These are phyloP conservation scores for Macrotus californicus DNA, from an alignment of 2,113 vertebrate genomes.

Conservation along the genomic window DNA sequence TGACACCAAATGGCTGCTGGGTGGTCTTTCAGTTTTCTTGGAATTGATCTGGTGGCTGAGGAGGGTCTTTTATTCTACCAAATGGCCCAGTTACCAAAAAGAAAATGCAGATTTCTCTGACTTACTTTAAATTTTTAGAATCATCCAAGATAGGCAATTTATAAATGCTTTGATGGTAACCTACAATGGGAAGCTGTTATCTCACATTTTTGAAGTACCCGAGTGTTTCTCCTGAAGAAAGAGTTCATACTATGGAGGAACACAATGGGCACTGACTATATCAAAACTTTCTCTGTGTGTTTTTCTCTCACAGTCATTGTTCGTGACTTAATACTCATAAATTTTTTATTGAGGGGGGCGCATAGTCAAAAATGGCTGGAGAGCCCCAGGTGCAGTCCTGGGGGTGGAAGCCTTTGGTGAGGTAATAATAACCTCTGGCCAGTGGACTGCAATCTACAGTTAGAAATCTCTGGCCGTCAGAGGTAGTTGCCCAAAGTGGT, in stretches of 20 bases:
- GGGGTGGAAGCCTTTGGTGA: neutral
- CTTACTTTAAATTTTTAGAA: neutral
- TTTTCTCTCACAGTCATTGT: neutral
- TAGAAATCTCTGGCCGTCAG: neutral
- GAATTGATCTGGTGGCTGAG: slow-evolving; percentile 3
- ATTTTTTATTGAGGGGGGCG: neutral
- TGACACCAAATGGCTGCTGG: neutral
- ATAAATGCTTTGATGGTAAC: slow-evolving; percentile 32
- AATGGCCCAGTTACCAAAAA: neutral
- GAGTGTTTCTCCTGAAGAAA: slow-evolving; percentile 11
- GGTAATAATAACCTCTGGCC: neutral
- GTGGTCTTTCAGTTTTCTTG: slow-evolving; percentile 22
- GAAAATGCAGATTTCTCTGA: slow-evolving; percentile 31
- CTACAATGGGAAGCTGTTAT: slow-evolving; percentile 6
- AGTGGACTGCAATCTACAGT: neutral
- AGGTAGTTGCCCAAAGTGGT: neutral
- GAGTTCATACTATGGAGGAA: neutral
- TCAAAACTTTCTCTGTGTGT: neutral
- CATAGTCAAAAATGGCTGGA: neutral
- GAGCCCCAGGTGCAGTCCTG: neutral
- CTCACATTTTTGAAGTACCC: neutral
- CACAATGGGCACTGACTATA: slow-evolving; percentile 3
- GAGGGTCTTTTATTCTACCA: slow-evolving; percentile 36
- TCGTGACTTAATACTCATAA: neutral
- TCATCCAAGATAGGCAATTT: slow-evolving; percentile 32